Base-by-base conservation (phyloP, 2,888 invertebrate genomes). In the Hanleya hanleyi region DNA sequence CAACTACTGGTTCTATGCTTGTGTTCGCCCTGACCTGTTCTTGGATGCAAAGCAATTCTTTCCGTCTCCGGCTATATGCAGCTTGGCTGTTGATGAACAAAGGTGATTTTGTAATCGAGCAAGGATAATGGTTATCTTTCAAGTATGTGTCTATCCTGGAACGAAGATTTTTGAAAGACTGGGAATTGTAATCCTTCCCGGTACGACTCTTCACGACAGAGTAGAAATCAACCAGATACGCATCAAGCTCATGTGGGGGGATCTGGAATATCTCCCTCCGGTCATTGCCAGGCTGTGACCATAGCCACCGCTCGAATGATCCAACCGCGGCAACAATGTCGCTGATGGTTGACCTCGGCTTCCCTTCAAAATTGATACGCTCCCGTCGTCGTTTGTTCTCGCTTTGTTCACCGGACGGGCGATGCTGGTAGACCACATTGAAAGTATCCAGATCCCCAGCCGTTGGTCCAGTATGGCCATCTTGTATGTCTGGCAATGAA, bases 291-390 rank as follows among this genome's bases (percentile, higher is more conserved):
- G 57, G 57, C 12, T 22, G 57, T 12, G 57, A 22, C 57, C 57
- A 57, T 22, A 57, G 57, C 57, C 57, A 57, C 4, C 57, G 57
- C 32, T 57, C 57, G 32, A 57, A 57, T 18, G 32, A 57, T 4
- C 57, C 57, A 1, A 57, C 57, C 26, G 57, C 57, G 57, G 57
- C 57, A 22, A 57, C 57, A 26, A 57, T 57, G 57, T 57, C 57
- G 57, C 57, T 57, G 32, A 57, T 57, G 12, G 57, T 57, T 4
- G 22, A 57, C 29, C 22, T 22, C 3, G 57, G 57, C 57, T 57
- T 57, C 12, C 32, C 57, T 29, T 22, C 57, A 15, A 57, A 15
- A 26, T 22, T 26, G 15, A 57, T 57, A 22, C 57, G 57, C 15
- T 57, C 26, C 22, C 57, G 57, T 29, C 57, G 57, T 15, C 57